phyloP scores from a whole-genome alignment of 1,140 invertebrate species.

The Drosophila tani region DNA sequence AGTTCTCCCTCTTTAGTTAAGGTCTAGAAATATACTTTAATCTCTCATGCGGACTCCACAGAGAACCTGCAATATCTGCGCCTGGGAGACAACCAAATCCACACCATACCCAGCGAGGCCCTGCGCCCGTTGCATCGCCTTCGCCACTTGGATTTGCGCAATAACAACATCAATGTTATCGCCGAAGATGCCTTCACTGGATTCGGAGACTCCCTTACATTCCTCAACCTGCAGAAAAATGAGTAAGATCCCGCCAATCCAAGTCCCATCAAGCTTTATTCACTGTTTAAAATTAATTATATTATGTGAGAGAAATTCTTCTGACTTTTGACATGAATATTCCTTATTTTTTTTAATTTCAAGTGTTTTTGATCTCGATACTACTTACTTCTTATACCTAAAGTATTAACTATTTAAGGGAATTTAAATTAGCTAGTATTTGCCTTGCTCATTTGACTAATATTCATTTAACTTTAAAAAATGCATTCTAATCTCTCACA shows the following conservation, averaged over 20 bases:
- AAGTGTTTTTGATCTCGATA: no score
- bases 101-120: slow-evolving; percentile 92
- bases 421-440: neutral
- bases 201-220: slow-evolving; percentile 96
- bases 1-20: neutral
- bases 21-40: neutral
- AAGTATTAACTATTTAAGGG: neutral
- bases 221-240: slow-evolving; percentile 96
- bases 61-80: slow-evolving; percentile 95
- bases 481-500: neutral
- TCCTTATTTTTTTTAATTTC: rapidly evolving
- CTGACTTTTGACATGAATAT: no score
- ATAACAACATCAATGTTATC: slow-evolving; percentile 93
- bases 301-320: neutral
- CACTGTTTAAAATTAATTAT: neutral
- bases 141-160: slow-evolving; percentile 93
- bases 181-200: slow-evolving; percentile 94
- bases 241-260: slow-evolving; percentile 87
- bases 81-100: slow-evolving; percentile 93
- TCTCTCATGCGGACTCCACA: slow-evolving; percentile 74
- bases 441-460: neutral
- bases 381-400: no score
- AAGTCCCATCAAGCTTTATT: no score
- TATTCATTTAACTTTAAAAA: no score
- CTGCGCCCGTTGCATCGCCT: slow-evolving; percentile 92